phyloP scores from a whole-genome alignment of 2,888 invertebrate genomes.

The Lochmaea crataegi region DNA sequence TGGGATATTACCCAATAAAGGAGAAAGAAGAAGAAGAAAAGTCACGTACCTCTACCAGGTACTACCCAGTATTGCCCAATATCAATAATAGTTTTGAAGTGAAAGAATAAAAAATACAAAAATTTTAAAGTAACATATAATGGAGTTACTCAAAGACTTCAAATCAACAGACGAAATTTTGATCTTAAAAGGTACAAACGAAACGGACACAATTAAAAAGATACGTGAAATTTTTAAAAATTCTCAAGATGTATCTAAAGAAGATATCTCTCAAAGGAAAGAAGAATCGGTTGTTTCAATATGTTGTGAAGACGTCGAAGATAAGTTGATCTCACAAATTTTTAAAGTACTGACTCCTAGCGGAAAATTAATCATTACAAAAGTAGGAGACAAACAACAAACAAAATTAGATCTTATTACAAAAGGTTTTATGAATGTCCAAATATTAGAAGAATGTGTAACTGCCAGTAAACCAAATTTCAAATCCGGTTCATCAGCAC shows the following conservation, averaged over 20 bases:
- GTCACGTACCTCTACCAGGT: neutral
- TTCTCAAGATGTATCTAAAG: conserved; percentile 24
- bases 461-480: conserved; percentile 76
- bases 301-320: conserved; percentile 27
- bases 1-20: no score
- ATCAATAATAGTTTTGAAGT: neutral
- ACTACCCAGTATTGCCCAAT: no score
- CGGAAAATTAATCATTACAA: conserved; percentile 50
- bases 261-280: conserved; percentile 24
- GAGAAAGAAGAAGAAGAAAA: no score
- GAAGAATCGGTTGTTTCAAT: conserved; percentile 29
- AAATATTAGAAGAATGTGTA: conserved; percentile 48
- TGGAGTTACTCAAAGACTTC: conserved; percentile 38
- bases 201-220: conserved; percentile 29
- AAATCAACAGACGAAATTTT: conserved; percentile 33
- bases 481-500: conserved; percentile 75
- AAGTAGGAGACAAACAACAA: conserved; percentile 42
- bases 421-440: conserved; percentile 58
- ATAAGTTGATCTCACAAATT: conserved; percentile 10
- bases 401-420: conserved; percentile 58
- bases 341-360: conserved; percentile 52
- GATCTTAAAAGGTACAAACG: conserved; percentile 30
- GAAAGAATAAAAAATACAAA: neutral
- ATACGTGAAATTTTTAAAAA: conserved; percentile 33
- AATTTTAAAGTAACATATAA: conserved; percentile 20